Base-by-base conservation (phyloP, 2,888 invertebrate genomes). In the Drosophila parthenogenetica region DNA sequence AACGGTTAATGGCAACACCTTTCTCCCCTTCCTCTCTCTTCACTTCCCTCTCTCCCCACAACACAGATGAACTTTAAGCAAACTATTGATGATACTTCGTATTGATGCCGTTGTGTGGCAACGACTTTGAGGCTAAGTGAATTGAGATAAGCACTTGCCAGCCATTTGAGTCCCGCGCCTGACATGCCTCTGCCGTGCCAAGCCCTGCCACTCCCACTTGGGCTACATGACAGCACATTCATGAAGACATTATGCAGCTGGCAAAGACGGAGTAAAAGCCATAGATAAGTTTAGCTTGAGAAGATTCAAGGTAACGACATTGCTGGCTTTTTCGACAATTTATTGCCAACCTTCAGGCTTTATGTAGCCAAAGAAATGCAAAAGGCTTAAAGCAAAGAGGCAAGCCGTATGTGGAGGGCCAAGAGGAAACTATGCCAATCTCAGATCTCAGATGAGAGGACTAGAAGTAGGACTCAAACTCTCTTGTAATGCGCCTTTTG, bases 281-380 rank as follows among this genome's bases (percentile, higher is more conserved):
- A 17, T 48, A 75, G 89, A 89, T 89, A 85, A 85, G 89, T 75
- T 79, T 57, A 53, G 59, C 49, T 55, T 11, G n/a, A n/a, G 37
- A 11, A 63, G 57, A 72, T 77, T 69, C 86, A 87, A 89, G 88
- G 83, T 88, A 84, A 87, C 88, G 88, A 73, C 88, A 82, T 79
- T 76, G 86, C 55, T 35, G 63, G 53, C 45, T 51, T 67, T 62
- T 74, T 70, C 54, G 75, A 72, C 54, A 70, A 84, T 89, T 84
- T 87, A 84, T 84, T 79, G 82, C 70, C 82, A 75, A 72, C 81
- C 85, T 84, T 67, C 81, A 67, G 49, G 71, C 61, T 64, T 73
- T 58, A 78, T 68, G 63, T 58, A 29, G 14, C 43, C 49, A 46
- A 53, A 48, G 49, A 48, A 35, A 35, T 5, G 49, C 19, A 50